Evolutionary conservation across 2,888 invertebrate genomes (phyloP).

Genomic region (Tribolium freemani): DNA sequence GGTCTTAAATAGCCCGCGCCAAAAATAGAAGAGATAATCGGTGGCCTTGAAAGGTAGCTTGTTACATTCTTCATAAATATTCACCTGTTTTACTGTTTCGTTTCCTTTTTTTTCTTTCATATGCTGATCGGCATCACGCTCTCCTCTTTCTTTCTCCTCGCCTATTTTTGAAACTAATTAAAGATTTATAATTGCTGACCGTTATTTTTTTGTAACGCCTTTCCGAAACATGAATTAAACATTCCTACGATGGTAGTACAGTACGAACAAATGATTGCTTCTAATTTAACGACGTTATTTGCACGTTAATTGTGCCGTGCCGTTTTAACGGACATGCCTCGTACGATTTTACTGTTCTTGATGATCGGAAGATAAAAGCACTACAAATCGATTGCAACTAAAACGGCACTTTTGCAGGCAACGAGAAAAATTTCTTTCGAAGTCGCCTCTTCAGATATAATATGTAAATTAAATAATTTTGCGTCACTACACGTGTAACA

Average conservation of each 20-base stretch:
- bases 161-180: constrained; percentile 14
- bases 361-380: background rate
- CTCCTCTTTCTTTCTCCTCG: constrained; percentile 5
- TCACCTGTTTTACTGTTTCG: constrained; percentile 8
- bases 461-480: no score
- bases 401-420: constrained; percentile 2
- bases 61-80: constrained; percentile 22
- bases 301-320: constrained; percentile 40
- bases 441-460: no score
- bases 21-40: constrained; percentile 12
- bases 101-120: background rate
- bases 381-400: background rate
- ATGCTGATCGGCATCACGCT: constrained; percentile 11
- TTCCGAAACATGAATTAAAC: constrained; percentile 33
- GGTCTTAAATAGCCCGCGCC: constrained; percentile 5
- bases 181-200: constrained; percentile 33
- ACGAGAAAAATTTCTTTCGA: background rate
- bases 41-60: constrained; percentile 15
- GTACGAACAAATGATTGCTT: constrained; percentile 11
- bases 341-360: background rate
- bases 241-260: background rate
- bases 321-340: constrained; percentile 39
- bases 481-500: no score
- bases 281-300: constrained; percentile 16
- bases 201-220: constrained; percentile 30